Conservation (phyloP, 2,113 vertebrate genomes). For the Ctenodactylus gundi region DNA sequence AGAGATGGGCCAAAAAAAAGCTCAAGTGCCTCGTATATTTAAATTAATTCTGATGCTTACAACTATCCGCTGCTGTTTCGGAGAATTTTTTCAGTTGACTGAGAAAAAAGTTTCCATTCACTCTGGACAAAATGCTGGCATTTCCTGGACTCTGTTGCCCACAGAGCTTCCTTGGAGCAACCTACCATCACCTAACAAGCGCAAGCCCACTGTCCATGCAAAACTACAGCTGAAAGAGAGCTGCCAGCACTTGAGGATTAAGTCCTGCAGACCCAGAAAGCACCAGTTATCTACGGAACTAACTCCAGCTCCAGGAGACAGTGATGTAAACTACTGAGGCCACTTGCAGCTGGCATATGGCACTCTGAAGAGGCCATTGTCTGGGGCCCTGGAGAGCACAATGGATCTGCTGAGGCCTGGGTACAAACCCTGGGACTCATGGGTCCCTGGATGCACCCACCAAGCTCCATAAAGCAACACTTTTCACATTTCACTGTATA, state of each 20-base stretch:
- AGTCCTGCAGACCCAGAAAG: background rate
- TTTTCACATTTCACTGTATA: background rate
- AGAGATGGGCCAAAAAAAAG: background rate
- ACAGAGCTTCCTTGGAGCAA: background rate
- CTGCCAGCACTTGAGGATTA: background rate
- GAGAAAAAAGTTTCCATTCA: background rate
- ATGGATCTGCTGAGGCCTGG: rapidly evolving
- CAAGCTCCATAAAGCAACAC: background rate
- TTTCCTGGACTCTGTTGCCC: background rate
- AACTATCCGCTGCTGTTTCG: background rate
- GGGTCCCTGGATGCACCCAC: background rate
- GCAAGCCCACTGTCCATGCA: background rate
- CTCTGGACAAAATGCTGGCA: background rate
- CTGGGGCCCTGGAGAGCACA: background rate
- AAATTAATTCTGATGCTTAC: background rate
- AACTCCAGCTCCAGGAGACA: background rate
- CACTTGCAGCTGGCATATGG: background rate
- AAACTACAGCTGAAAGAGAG: background rate
- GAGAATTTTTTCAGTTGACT: background rate
- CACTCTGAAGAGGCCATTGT: background rate
- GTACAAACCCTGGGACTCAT: background rate
- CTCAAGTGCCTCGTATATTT: background rate
- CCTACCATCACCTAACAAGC: background rate
- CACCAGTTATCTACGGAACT: background rate
- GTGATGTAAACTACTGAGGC: background rate